These are phyloP conservation scores for Chionomys nivalis DNA, from an alignment of 2,113 vertebrate genomes.

Conservation along the genomic window DNA sequence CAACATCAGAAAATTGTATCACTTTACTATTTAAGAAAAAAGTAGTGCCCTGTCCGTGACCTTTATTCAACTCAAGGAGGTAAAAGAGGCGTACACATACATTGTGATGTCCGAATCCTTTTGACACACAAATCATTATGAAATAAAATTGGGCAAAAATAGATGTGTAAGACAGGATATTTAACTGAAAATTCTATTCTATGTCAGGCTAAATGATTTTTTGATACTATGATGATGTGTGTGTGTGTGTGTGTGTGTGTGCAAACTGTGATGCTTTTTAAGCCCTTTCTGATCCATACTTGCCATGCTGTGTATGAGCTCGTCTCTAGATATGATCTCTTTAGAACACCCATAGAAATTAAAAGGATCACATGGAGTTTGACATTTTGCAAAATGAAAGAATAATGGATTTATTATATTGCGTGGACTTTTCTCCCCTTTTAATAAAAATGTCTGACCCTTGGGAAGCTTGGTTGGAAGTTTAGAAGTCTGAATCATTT, in stretches of 20 bases:
- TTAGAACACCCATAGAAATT: slow-evolving; percentile 88
- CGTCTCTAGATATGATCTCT: slow-evolving; percentile 82
- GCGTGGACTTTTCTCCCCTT: slow-evolving; percentile 79
- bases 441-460: slow-evolving; percentile 84
- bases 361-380: slow-evolving; percentile 88
- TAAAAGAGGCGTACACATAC: slow-evolving; percentile 67
- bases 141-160: slow-evolving; percentile 55
- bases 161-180: background rate
- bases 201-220: slow-evolving; percentile 44
- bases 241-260: background rate
- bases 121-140: slow-evolving; percentile 49
- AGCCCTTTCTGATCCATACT: slow-evolving; percentile 75
- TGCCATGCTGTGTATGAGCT: slow-evolving; percentile 78
- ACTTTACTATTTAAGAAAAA: slow-evolving; percentile 72
- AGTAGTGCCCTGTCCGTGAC: slow-evolving; percentile 75
- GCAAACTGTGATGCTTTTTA: slow-evolving; percentile 57
- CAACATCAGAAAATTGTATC: slow-evolving; percentile 73
- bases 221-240: background rate
- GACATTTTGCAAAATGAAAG: slow-evolving; percentile 89
- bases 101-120: slow-evolving; percentile 59
- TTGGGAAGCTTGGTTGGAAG: slow-evolving; percentile 83
- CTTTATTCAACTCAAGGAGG: slow-evolving; percentile 77
- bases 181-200: slow-evolving; percentile 62
- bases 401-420: slow-evolving; percentile 86
- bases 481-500: slow-evolving; percentile 80